Evolutionary conservation across 1,140 invertebrate species (phyloP).

Genomic region (Cotesia vestalis): DNA sequence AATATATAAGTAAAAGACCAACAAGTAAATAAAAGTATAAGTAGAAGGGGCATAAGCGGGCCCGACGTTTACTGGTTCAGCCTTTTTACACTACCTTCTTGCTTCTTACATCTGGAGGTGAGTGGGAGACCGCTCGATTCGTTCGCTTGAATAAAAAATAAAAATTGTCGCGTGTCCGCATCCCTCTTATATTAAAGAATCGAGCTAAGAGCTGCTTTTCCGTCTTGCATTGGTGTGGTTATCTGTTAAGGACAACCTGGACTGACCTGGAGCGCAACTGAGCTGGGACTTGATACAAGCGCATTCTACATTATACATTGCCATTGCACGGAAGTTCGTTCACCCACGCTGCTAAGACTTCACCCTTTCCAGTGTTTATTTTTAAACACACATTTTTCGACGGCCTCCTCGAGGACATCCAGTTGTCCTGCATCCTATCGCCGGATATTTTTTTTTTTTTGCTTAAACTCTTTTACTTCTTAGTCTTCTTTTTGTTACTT

Average conservation of each 20-base stretch:
- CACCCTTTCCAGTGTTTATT: slow-evolving; percentile 4
- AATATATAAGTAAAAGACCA: neutral
- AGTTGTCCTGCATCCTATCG: neutral
- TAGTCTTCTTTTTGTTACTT: no score
- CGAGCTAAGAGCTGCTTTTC: neutral
- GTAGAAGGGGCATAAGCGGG: neutral
- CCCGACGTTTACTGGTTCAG: no score
- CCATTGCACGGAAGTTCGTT: slow-evolving; percentile 29
- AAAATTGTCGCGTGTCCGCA: slow-evolving; percentile 35
- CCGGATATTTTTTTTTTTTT: neutral
- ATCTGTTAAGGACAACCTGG: neutral
- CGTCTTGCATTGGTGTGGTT: neutral
- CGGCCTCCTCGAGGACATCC: slow-evolving; percentile 26
- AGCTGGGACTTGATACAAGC: neutral
- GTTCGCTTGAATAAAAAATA: slow-evolving; percentile 17
- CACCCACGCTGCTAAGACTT: slow-evolving; percentile 15
- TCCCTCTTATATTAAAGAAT: neutral
- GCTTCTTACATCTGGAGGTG: no score
- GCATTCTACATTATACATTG: no score
- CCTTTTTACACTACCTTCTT: no score
- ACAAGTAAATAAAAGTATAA: neutral
- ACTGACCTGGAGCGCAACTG: neutral
- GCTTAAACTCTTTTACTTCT: neutral
- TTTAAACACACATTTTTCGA: slow-evolving; percentile 16
- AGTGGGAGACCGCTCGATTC: neutral